Percentiles rank a stretch among this genome's conserved stretches.
Conservation (phyloP, 2,113 vertebrate genomes). For the Saccopteryx bilineata region DNA sequence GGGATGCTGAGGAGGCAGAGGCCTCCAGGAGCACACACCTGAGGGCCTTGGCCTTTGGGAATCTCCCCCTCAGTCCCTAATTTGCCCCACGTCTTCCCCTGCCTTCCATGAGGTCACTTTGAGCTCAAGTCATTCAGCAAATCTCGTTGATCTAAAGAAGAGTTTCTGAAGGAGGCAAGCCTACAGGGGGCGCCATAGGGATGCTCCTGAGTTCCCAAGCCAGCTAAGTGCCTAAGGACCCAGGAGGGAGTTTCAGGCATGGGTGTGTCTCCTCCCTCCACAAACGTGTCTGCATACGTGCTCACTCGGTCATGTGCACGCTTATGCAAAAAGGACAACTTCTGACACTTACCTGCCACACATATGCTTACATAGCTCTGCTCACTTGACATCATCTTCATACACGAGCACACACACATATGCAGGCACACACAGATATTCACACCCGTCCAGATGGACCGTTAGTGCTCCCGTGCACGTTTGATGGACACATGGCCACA, state of each 20-base stretch:
- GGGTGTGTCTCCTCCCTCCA: neutral
- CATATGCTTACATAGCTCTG: neutral
- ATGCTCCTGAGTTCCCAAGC: neutral
- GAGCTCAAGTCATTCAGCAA: neutral
- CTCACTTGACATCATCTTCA: too few species aligned
- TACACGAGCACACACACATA: neutral
- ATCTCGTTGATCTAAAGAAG: neutral
- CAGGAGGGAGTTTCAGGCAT: neutral
- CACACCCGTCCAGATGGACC: neutral
- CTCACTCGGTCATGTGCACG: neutral
- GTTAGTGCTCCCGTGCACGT: rapidly evolving
- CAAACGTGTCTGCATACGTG: neutral
- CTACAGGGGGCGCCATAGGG: neutral
- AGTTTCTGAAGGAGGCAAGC: neutral
- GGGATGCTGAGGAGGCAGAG: neutral
- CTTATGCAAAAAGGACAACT: neutral
- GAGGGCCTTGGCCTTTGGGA: neutral
- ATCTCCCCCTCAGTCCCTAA: neutral
- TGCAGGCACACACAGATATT: neutral
- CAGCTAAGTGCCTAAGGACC: neutral
- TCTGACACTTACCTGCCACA: rapidly evolving
- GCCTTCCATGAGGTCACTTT: neutral
- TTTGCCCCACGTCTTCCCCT: too few species aligned
- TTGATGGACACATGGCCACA: too few species aligned
- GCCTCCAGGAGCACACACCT: neutral